These are phyloP conservation scores for Zaprionus ornatus DNA, from an alignment of 1,140 invertebrate species.

Conservation along the genomic window DNA sequence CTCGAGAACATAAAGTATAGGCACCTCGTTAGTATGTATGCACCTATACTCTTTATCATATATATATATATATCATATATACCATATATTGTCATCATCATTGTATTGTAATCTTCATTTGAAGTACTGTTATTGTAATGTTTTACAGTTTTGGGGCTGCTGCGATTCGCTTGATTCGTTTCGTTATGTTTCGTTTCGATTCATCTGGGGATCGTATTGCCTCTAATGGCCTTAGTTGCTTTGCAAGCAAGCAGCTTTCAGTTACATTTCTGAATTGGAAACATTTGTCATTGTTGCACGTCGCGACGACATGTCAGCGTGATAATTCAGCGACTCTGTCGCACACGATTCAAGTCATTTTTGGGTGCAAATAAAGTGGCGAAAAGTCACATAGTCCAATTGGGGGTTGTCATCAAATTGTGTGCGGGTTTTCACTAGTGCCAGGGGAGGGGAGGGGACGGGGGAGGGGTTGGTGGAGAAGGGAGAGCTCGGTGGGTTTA, in stretches of 20 bases:
- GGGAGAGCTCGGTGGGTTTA: no score
- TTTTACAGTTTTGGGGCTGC: not conserved
- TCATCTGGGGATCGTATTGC: conserved; percentile 5
- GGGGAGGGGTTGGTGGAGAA: no score
- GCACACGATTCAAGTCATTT: conserved; percentile 16
- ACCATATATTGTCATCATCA: no score
- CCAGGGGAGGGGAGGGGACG: no score
- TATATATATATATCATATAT: no score
- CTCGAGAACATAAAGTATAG: no score
- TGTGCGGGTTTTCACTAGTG: not conserved
- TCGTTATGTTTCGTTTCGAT: not conserved
- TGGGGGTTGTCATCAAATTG: conserved; percentile 41
- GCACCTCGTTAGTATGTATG: no score
- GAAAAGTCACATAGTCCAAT: conserved; percentile 46
- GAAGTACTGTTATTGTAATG: no score
- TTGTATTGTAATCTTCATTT: no score
- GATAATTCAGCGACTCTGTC: conserved; percentile 34
- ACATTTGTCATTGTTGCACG: conserved; percentile 52
- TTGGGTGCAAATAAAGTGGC: conserved; percentile 26
- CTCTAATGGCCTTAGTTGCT: conserved; percentile 22
- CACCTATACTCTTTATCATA: no score
- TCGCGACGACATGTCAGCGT: conserved; percentile 45
- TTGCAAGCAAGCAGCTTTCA: not conserved
- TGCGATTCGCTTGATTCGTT: not conserved
- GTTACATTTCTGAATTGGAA: conserved; percentile 48